These are phyloP conservation scores for Synanthedon formicaeformis DNA, from an alignment of 2,888 invertebrate genomes.

Conservation along the genomic window DNA sequence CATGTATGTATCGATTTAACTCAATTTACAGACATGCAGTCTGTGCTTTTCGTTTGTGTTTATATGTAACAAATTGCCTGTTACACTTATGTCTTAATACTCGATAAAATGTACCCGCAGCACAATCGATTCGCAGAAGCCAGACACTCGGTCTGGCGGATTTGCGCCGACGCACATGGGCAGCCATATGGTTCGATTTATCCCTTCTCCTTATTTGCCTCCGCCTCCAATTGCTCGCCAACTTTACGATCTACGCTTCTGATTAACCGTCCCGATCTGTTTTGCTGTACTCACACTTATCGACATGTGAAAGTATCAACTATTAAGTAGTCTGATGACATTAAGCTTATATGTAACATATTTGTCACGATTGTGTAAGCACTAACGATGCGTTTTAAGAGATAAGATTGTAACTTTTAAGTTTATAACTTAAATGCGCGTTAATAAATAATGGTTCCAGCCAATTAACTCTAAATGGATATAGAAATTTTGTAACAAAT, in stretches of 20 bases:
- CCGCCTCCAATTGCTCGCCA: constrained; percentile 10
- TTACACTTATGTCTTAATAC: no score
- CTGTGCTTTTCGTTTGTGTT: no score
- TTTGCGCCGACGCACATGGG: constrained; percentile 11
- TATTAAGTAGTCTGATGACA: neutral
- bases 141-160: constrained; percentile 53
- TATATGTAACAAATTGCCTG: no score
- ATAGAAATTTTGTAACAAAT: neutral
- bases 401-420: neutral
- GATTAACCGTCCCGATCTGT: neutral
- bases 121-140: constrained; percentile 32
- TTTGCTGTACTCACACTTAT: neutral
- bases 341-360: neutral
- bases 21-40: no score
- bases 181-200: constrained; percentile 14
- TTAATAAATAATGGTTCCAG: no score
- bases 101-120: constrained; percentile 3
- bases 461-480: neutral
- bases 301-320: neutral
- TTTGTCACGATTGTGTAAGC: neutral
- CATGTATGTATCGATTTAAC: no score
- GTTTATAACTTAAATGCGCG: neutral
- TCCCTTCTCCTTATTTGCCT: constrained; percentile 21
- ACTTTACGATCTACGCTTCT: neutral
- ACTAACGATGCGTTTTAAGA: neutral